Evolutionary conservation across 2,113 vertebrate species (phyloP), one percentile per base, ranked within the genome.

Genomic region (Megaceryle torquata): DNA sequence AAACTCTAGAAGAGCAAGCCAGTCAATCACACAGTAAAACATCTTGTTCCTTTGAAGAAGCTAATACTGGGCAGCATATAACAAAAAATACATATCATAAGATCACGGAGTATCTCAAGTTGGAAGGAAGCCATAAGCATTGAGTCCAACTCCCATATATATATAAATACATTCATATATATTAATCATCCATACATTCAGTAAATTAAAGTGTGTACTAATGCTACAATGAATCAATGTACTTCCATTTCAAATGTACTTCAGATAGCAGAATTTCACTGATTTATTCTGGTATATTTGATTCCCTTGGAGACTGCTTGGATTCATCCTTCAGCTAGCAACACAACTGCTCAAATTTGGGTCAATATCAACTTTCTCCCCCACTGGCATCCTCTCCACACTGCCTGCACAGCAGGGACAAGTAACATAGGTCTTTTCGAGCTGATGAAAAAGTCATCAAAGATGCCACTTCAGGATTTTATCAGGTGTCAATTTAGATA

Each of bases 231-330:
- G 50, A 77, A 59, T 75, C 26, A 63, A 29, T 84, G 56, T 51
- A 59, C 43, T 78, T 94, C 16, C 22, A 56, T 92, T 79, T 84
- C 74, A 93, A 84, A 71, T 64, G 13, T 59, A 64, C 14, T 60
- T 87, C 65, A 57, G 31, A 71, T 13, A 48, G 69, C 65, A 89
- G 39, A 82, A 76, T 85, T 85, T 72, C 86, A 33, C 64, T 69
- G 51, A 69, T 89, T 76, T 90, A 50, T 85, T 71, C 63, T 72
- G n/a, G 25, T 60, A n/a, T 15, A n/a, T 59, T 39, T 79, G 65
- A 82, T 94, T 89, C 51, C 25, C 41, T 96, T 69, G 69, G 61
- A 95, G 93, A 64, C 7, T 69, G 63, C 35, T 43, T 94, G 61
- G 11, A 75, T 91, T 76, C 57, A 87, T 25, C 18, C 19, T 65